Percentiles rank a stretch among this genome's conserved stretches.
Evolutionary conservation across 2,113 vertebrate species (phyloP).

Genomic region (Anhinga anhinga): DNA sequence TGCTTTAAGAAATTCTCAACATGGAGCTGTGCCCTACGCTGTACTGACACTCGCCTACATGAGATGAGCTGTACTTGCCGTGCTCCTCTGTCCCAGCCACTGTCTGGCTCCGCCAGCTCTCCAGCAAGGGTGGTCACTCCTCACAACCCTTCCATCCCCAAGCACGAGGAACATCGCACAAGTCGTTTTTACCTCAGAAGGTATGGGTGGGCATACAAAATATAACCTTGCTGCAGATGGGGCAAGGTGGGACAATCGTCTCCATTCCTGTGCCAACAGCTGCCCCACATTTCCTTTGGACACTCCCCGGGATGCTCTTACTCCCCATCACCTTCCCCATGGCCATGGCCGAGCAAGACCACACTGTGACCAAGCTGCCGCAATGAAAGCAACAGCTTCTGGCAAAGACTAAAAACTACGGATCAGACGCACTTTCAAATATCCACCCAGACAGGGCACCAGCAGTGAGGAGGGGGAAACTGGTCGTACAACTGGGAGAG

Average conservation of each 20-base stretch:
- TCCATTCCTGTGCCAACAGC: background rate
- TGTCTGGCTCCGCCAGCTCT: background rate
- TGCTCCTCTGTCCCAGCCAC: background rate
- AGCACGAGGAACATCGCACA: background rate
- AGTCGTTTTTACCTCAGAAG: background rate
- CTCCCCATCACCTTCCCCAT: background rate
- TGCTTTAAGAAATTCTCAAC: background rate
- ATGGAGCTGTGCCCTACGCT: background rate
- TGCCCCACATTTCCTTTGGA: background rate
- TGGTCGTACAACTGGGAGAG: background rate
- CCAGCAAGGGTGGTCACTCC: background rate
- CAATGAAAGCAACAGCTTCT: background rate
- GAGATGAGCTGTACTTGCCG: background rate
- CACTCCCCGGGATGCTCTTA: background rate
- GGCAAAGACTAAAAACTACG: background rate
- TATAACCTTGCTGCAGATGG: background rate
- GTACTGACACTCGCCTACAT: accelerated
- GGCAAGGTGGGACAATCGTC: background rate
- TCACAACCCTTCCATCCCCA: background rate
- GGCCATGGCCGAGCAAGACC: background rate
- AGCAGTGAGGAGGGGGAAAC: background rate
- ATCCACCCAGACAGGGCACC: background rate
- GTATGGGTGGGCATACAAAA: background rate
- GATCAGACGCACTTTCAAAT: background rate
- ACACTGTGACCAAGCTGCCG: accelerated